Evolutionary conservation across 2,113 vertebrate species (phyloP).

Genomic region (Lichenostomus cassidix): DNA sequence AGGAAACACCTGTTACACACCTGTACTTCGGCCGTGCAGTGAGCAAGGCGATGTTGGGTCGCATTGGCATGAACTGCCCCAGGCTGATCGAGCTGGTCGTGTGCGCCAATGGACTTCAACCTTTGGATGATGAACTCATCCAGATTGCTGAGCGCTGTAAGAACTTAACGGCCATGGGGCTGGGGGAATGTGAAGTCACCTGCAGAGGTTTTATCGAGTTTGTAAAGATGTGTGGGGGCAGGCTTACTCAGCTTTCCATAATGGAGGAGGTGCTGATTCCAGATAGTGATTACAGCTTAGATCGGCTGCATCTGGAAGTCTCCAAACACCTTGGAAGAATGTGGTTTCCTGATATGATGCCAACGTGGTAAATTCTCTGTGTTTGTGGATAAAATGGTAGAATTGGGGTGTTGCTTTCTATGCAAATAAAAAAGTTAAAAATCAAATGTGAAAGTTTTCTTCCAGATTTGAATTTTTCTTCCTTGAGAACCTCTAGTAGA

Average conservation of each 20-base stretch:
- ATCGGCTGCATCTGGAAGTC: constrained; percentile 74
- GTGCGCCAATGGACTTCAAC: constrained; percentile 77
- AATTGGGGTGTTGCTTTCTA: constrained; percentile 18
- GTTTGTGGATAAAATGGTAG: neutral
- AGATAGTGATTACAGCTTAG: constrained; percentile 73
- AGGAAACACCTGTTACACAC: constrained; percentile 78
- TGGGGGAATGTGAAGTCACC: constrained; percentile 78
- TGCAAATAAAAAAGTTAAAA: constrained; percentile 43
- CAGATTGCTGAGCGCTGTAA: constrained; percentile 73
- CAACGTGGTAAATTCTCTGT: constrained; percentile 62
- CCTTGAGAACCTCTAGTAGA: neutral
- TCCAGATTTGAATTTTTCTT: neutral
- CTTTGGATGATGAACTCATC: constrained; percentile 76
- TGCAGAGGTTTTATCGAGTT: constrained; percentile 78
- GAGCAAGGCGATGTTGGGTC: constrained; percentile 76
- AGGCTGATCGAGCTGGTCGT: constrained; percentile 78
- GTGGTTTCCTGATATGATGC: constrained; percentile 82
- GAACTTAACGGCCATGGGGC: constrained; percentile 74
- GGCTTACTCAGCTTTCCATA: constrained; percentile 77
- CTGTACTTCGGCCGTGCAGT: constrained; percentile 78
- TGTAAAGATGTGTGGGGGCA: constrained; percentile 78
- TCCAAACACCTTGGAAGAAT: constrained; percentile 77
- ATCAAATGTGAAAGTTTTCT: neutral
- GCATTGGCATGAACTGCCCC: constrained; percentile 77
- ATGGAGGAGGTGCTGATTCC: constrained; percentile 81